A percentile compares a stretch with the other conserved stretches of the same genome.
Evolutionary conservation across 2,113 vertebrate species (phyloP).

Genomic region (Pangasianodon gigas): DNA sequence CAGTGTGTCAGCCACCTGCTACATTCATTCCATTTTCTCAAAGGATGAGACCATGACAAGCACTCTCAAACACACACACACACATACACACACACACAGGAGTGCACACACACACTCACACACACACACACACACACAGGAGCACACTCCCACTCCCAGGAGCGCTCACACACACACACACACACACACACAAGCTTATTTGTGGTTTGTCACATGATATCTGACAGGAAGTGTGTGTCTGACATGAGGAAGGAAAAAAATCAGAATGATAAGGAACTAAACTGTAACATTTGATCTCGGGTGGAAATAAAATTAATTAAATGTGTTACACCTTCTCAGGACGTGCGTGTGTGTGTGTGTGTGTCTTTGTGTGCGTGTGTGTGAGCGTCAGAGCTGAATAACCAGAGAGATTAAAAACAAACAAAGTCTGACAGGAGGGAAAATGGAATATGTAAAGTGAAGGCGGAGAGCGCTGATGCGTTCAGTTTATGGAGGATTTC

Average conservation of each 20-base stretch:
- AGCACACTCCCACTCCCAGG: background rate
- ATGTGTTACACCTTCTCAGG: background rate
- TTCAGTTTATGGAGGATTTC: slow-evolving; percentile 1
- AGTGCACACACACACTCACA: background rate
- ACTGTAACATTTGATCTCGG: background rate
- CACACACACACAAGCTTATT: background rate
- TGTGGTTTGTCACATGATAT: background rate
- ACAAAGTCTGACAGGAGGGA: slow-evolving; percentile 26
- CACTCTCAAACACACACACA: background rate
- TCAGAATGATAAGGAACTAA: background rate
- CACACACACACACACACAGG: background rate
- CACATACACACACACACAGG: background rate
- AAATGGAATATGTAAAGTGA: slow-evolving; percentile 36
- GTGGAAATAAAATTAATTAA: background rate
- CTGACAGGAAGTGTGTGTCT: background rate
- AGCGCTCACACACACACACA: background rate
- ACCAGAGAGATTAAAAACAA: slow-evolving; percentile 36
- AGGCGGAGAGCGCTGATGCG: background rate
- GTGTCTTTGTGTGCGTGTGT: background rate
- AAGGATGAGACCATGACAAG: slow-evolving; percentile 3
- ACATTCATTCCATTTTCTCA: slow-evolving; percentile 10
- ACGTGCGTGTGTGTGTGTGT: slow-evolving; percentile 5
- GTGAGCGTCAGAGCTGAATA: background rate
- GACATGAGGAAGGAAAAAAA: background rate
- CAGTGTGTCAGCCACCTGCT: slow-evolving; percentile 4